Percentiles rank a stretch among this genome's conserved stretches.
These are phyloP conservation scores for Luehdorfia chinensis DNA, from an alignment of 1,140 invertebrate species.

Conservation along the genomic window DNA sequence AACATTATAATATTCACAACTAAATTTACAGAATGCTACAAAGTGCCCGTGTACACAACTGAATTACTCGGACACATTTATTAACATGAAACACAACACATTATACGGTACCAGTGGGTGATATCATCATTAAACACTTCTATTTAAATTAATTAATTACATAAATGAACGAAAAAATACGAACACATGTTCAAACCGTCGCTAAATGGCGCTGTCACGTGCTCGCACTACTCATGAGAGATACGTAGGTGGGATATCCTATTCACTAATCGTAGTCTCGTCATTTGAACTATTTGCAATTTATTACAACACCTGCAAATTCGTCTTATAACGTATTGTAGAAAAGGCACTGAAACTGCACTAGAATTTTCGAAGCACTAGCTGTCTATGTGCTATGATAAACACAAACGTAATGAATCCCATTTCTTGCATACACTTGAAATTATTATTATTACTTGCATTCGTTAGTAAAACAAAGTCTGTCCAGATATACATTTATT, in stretches of 20 bases:
- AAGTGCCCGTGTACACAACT: conserved; percentile 40
- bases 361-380: too few species aligned
- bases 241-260: conserved; percentile 27
- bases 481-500: conserved; percentile 29
- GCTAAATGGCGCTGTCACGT: conserved; percentile 42
- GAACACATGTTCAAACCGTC: conserved; percentile 26
- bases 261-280: conserved; percentile 20
- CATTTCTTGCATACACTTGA: too few species aligned
- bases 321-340: too few species aligned
- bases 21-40: conserved; percentile 18
- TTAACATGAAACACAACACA: conserved; percentile 28
- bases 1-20: conserved; percentile 29
- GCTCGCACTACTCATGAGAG: conserved; percentile 31
- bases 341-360: too few species aligned
- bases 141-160: conserved; percentile 47
- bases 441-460: too few species aligned
- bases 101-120: conserved; percentile 29
- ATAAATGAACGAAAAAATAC: conserved; percentile 44
- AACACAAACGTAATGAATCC: too few species aligned
- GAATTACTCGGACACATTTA: conserved; percentile 38
- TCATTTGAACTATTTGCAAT: too few species aligned
- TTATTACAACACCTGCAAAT: too few species aligned
- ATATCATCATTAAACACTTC: conserved; percentile 46
- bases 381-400: too few species aligned
- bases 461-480: conserved; percentile 19